Evolutionary conservation across 2,888 invertebrate genomes (phyloP), one percentile per base, ranked within the genome.

Genomic region (Polymixis flavicincta): DNA sequence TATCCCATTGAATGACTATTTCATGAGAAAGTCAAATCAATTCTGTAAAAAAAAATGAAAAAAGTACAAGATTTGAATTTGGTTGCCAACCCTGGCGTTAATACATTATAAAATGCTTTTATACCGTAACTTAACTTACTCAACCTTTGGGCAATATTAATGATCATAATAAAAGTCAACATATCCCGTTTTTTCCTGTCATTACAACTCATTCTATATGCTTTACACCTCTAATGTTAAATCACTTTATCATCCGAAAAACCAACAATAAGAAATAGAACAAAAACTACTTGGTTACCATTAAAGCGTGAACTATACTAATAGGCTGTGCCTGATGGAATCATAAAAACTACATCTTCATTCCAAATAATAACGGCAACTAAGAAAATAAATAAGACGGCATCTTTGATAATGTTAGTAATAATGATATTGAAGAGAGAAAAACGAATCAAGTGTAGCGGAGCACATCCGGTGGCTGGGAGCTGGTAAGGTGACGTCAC

Each of bases 281-380:
- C 89, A 93, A 94, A 93, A 94, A 93, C 85, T 78, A 89, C 90
- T 87, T 90, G 88, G 88, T 91, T 91, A 89, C 89, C 90, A 94
- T 93, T 93, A 93, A 90, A 92, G 88, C 91, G 90, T 90, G 92
- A 91, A 92, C 92, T 86, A 89, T 90, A 92, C 90, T 94, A 93
- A 93, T 94, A 92, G 93, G 92, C 89, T 90, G 87, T 89, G 89
- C 89, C 88, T 89, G 90, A 87, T 90, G 86, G 87, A 84, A 86
- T 85, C 88, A 90, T 91, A 95, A 94, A 95, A 95, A 95, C 91
- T 90, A 92, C 93, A 91, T 91, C 92, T 93, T 94, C 94, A 95
- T 93, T 92, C 92, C 89, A 86, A 90, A 92, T 92, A 92, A 93
- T 95, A 94, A 94, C 92, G 93, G 89, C 90, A 90, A 90, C 91